Evolutionary conservation across 2,888 invertebrate genomes (phyloP).

Genomic region (Tenthredo scrophulariae): DNA sequence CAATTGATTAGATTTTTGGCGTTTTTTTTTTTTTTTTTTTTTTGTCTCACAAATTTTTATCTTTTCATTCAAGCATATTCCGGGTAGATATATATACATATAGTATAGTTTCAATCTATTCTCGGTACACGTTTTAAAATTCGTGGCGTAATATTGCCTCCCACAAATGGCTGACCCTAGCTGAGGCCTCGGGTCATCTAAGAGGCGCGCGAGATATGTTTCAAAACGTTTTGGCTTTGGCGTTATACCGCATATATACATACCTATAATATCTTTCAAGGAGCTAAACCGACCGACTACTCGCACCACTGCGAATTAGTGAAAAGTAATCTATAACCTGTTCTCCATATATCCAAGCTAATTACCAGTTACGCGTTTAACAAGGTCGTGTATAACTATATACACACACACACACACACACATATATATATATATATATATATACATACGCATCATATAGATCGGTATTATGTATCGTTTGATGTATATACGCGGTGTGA

Average conservation of each 20-base stretch:
- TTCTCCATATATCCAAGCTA: conserved; percentile 23
- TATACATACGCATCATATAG: no score
- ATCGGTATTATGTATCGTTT: neutral
- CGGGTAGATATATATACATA: no score
- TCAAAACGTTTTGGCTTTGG: conserved; percentile 19
- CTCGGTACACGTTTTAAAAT: no score
- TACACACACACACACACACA: neutral
- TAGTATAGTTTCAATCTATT: no score
- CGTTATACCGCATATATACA: neutral
- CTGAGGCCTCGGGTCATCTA: conserved; percentile 17
- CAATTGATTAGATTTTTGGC: neutral
- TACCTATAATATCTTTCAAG: neutral
- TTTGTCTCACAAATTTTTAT: neutral
- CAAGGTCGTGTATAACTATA: conserved; percentile 14
- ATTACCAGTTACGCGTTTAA: conserved; percentile 41
- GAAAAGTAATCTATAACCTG: conserved; percentile 39
- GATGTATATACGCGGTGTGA: neutral
- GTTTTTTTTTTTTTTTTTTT: neutral
- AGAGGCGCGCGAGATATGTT: conserved; percentile 18
- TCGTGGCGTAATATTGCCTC: conserved; percentile 11
- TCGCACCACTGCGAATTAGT: conserved; percentile 12
- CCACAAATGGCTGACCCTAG: conserved; percentile 18
- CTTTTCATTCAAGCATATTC: neutral
- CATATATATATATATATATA: neutral
- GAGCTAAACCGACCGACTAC: conserved; percentile 3